Base-by-base conservation (phyloP, 2,113 vertebrate genomes). In the Tragulus kanchil region DNA sequence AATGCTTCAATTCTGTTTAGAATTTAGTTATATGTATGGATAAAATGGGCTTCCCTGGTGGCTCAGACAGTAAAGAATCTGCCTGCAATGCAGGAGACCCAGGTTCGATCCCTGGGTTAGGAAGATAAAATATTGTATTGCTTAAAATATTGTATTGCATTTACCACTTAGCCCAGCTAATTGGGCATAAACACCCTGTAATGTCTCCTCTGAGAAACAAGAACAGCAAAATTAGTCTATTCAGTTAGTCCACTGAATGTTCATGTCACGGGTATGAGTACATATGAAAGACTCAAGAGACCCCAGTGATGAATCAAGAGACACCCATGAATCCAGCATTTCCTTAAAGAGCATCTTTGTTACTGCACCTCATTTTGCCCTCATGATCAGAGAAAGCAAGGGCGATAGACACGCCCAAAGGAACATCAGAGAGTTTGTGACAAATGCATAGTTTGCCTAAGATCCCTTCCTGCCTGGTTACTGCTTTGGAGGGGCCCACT, bases 1-100 rank as follows among this genome's bases (percentile, higher is more conserved):
- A 96, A 81, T 59, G 78, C 52, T 81, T 94, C 21, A 42, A 12
- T 92, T 94, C 67, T 36, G 16, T n/a, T 94, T 45, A 67, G 48
- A 94, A 58, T 36, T 54, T 67, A 67, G 81, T 87, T 73, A 81
- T 11, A 48, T 36, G 58, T 31, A 25, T 75, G 36, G 45, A 7
- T 93, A 73, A 89, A 36, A 36, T 36, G 36, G 36, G 36, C 36
- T 36, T 36, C 36, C 36, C 36, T 36, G 36, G 36, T 36, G 36
- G 36, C 36, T 36, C 36, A 36, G 36, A 36, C 36, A 36, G 36
- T 36, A 36, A 36, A 36, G 36, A 36, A 36, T 36, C 36, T 36
- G 36, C 36, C 36, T 36, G 36, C 36, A 36, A 36, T 36, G 36
- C 36, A 36, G 36, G 36, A 36, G 36, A 36, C 36, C 36, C 36